Evolutionary conservation across 2,113 vertebrate genomes (phyloP), one percentile per base, ranked within the genome.

Genomic region (Protomyctophum bolini): DNA sequence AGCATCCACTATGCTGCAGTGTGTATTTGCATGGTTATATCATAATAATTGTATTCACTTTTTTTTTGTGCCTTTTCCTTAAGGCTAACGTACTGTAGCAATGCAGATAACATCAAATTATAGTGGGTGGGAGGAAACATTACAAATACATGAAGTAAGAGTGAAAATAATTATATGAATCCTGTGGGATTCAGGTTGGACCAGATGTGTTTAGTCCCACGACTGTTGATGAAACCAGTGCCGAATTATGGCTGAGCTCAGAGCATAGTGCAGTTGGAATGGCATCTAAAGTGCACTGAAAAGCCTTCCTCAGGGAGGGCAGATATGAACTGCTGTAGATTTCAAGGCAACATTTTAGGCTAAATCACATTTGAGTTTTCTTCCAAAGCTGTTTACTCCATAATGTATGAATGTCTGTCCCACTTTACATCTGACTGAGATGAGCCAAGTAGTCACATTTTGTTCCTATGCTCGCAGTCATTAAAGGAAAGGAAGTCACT

Each of bases 351-450:
- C 66, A 86, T 87, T 83, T 41, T 41, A 41, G 33, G 5, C 33
- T 82, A 77, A 73, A 85, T 81, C 68, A 73, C 64, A 79, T 87
- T 79, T 76, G 48, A 84, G 48, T 79, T 56, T 63, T 69, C 66
- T 77, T 83, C 73, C 48, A 68, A 76, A 78, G 68, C 29, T 65
- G 67, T 85, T 83, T 78, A 68, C 72, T 81, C 62, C 59, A 83
- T 90, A 75, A 88, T 87, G 83, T 76, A 87, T 80, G 60, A 79
- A 82, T 21, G 58, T 11, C 57, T 80, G 78, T 70, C 80, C 80
- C 75, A 83, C 75, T 85, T 86, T 80, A 52, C 8, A 56, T 82
- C 61, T 76, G 47, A 76, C 60, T 49, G 14, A 57, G 46, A 77
- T 63, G 33, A 80, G 10, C 6, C 15, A 41, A 41, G 8, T 8